These are phyloP conservation scores for Allygus modestus DNA, from an alignment of 2,888 invertebrate species.

Conservation along the genomic window DNA sequence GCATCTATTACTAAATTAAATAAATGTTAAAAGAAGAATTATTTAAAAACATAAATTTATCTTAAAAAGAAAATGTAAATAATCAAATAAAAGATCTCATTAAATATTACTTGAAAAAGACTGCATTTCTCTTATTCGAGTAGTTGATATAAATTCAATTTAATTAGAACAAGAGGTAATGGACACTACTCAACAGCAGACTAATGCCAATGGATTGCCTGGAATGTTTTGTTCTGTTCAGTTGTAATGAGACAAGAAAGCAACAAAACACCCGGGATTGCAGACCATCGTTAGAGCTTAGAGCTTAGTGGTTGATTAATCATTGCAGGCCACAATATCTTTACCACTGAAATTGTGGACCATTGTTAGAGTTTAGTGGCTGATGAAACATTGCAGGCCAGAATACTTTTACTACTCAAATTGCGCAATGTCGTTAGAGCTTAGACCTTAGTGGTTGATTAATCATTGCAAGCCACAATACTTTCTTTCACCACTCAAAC, in stretches of 20 bases:
- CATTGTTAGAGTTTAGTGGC: too few species aligned
- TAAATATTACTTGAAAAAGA: too few species aligned
- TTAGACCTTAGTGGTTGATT: not conserved
- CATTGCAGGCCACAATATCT: not conserved
- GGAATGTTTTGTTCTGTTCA: slow-evolving; percentile 5
- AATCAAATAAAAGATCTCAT: too few species aligned
- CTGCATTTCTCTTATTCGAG: too few species aligned
- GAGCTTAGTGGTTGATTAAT: not conserved
- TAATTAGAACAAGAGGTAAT: slow-evolving; percentile 15
- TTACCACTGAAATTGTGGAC: not conserved
- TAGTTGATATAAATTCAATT: not conserved
- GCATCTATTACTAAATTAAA: too few species aligned
- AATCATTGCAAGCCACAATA: not conserved
- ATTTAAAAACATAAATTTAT: too few species aligned
- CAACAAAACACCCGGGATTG: not conserved
- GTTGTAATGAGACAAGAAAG: slow-evolving; percentile 8
- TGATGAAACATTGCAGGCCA: too few species aligned
- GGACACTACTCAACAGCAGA: not conserved
- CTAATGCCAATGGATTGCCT: not conserved
- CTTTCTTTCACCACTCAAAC: not conserved
- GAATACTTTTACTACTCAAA: too few species aligned
- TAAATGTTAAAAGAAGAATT: too few species aligned
- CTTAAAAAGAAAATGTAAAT: too few species aligned
- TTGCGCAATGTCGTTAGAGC: not conserved
- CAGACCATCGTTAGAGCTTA: not conserved